These are phyloP conservation scores for Nesoenas mayeri DNA, from an alignment of 2,113 vertebrate species.

Conservation along the genomic window DNA sequence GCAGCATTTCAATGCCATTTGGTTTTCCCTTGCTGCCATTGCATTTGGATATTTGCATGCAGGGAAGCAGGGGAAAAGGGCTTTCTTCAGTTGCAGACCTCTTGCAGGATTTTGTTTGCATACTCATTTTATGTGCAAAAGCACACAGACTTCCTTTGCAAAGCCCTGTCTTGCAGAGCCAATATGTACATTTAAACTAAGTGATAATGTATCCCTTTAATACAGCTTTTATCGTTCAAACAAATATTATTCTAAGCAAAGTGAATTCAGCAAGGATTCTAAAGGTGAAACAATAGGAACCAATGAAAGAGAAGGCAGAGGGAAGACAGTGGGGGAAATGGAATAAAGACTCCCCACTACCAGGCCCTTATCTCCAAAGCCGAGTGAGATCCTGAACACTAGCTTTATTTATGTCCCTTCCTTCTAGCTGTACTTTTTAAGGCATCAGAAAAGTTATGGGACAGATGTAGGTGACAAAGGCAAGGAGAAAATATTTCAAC, in stretches of 20 bases:
- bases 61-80: not conserved
- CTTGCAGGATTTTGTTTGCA: slow-evolving; percentile 26
- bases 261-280: slow-evolving; percentile 15
- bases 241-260: slow-evolving; percentile 34
- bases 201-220: not conserved
- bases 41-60: not conserved
- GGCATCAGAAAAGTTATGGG: not conserved
- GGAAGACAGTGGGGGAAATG: not conserved
- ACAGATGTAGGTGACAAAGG: not conserved
- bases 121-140: not conserved
- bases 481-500: not conserved
- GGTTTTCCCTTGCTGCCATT: not conserved
- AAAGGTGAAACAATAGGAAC: not conserved
- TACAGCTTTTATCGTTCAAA: slow-evolving; percentile 31
- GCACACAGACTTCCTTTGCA: not conserved
- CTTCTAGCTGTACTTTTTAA: not conserved
- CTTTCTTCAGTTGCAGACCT: slow-evolving; percentile 3
- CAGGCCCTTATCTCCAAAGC: not conserved
- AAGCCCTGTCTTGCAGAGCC: not conserved
- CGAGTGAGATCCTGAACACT: not conserved
- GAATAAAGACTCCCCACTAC: not conserved
- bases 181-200: slow-evolving; percentile 15
- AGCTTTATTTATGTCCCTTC: not conserved
- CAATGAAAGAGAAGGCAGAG: not conserved
- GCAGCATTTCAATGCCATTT: not conserved